These are phyloP conservation scores for Molossus alvarezi DNA, from an alignment of 2,797 vertebrate species.

Conservation along the genomic window DNA sequence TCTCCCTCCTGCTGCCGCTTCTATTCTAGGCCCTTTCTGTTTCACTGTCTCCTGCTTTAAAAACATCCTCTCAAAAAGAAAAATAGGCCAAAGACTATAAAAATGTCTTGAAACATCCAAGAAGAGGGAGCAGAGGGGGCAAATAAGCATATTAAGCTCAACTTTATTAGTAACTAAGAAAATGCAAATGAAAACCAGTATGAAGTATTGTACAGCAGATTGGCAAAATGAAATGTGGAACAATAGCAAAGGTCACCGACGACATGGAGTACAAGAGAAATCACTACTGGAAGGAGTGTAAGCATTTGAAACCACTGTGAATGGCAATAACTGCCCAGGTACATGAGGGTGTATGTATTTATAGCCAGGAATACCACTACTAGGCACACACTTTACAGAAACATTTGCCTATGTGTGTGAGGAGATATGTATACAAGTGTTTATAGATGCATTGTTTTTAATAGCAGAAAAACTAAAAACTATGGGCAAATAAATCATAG, in stretches of 20 bases:
- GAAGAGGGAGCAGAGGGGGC: neutral
- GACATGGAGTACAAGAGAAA: neutral
- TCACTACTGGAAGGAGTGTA: neutral
- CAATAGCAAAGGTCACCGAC: neutral
- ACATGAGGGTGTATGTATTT: neutral
- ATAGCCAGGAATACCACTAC: neutral
- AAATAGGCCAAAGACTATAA: neutral
- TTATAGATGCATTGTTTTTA: neutral
- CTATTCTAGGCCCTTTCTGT: no score
- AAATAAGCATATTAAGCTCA: neutral
- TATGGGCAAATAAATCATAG: neutral
- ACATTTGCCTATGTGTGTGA: neutral
- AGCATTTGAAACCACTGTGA: conserved; percentile 15
- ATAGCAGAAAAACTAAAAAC: conserved; percentile 16
- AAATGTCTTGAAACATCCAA: neutral
- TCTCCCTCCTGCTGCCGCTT: no score
- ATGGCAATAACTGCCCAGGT: conserved; percentile 4
- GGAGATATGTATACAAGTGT: neutral
- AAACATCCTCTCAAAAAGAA: no score
- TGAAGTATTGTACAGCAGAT: neutral
- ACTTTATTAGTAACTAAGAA: neutral
- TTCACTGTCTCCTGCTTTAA: no score
- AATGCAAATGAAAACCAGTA: conserved; percentile 12
- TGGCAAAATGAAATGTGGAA: conserved; percentile 20
- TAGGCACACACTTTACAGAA: neutral